Conservation (phyloP, 1,140 invertebrate species). For the Camponotus pennsylvanicus region DNA sequence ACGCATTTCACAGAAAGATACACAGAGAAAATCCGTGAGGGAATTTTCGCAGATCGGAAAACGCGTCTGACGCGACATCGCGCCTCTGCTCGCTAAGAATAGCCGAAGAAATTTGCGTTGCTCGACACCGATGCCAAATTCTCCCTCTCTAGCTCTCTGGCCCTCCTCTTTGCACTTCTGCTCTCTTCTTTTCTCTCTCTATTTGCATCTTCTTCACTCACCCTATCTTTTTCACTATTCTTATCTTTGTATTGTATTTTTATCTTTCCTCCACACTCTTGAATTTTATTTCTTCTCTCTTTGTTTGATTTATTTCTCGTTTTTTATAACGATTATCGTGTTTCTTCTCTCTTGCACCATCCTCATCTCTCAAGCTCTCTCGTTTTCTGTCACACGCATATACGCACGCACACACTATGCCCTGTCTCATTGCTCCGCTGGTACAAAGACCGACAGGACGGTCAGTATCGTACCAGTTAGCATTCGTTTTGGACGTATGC, state of each 20-base stretch:
- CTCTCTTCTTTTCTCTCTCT: background rate
- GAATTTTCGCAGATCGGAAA: conserved; percentile 21
- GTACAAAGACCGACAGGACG: conserved; percentile 53
- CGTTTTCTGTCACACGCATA: conserved; percentile 40
- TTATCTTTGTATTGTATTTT: background rate
- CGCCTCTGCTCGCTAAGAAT: conserved; percentile 60
- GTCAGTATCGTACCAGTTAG: conserved; percentile 67
- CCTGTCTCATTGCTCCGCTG: conserved; percentile 46
- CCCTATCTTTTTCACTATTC: background rate
- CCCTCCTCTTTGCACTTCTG: background rate
- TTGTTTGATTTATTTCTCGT: background rate
- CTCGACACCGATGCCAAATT: conserved; percentile 68
- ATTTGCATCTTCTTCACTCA: background rate
- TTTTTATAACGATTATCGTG: conserved; percentile 3
- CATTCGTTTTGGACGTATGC: conserved; percentile 63
- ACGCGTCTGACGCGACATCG: conserved; percentile 16
- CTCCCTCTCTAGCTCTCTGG: conserved; percentile 15
- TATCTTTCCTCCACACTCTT: background rate
- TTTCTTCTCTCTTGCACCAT: conserved; percentile 16
- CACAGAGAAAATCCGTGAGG: conserved; percentile 4
- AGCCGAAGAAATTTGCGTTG: conserved; percentile 68
- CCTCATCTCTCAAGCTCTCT: background rate
- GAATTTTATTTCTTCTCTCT: background rate
- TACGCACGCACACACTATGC: conserved; percentile 12
- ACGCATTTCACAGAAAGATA: background rate